Evolutionary conservation across 2,113 vertebrate species (phyloP), one percentile per base, ranked within the genome.

Genomic region (Bostrychus sinensis): DNA sequence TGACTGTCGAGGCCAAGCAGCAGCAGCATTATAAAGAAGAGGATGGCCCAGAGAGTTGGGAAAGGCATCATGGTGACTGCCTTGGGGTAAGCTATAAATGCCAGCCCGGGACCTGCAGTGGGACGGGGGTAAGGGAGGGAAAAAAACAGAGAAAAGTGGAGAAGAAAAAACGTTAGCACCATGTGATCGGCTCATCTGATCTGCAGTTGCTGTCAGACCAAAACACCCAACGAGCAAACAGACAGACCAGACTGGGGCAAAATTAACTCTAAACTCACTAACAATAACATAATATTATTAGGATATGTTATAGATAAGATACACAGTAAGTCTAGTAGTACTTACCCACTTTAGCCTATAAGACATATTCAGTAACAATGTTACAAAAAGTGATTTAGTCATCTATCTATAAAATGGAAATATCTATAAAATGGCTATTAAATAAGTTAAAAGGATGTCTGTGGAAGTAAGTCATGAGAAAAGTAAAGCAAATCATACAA

Each of bases 1-100:
- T 98, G 97, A 94, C 96, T 99, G 92, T 99, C 97, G 91, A 99
- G 94, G 92, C 97, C 97, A 91, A 99, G 94, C 92, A 99, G 93
- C 89, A 99, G 93, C 92, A 99, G 95, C 97, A 99, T 99, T 77
- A 99, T 93, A 90, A 99, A 99, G 91, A 99, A 99, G 43, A 99
- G 96, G 66, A 98, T 89, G 66, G 97, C 96, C 96, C 97, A 99
- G 89, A 97, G 93, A 7, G 95, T 96, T 82, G 97, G 96, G 78
- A 98, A 91, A 3, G 97, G 97, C 96, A 98, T 99, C 96, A 99
- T 96, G 25, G 95, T 93, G 83, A 99, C 96, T 46, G 97, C 96
- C 91, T 99, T 99, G 41, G 97, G 97, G 90, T 99, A 99, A 75
- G 97, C 97, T 34, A 99, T 99, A 90, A 99, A 99, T 63, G 96